Base-by-base conservation (phyloP, 2,113 vertebrate genomes). In the Synchiropus splendidus region DNA sequence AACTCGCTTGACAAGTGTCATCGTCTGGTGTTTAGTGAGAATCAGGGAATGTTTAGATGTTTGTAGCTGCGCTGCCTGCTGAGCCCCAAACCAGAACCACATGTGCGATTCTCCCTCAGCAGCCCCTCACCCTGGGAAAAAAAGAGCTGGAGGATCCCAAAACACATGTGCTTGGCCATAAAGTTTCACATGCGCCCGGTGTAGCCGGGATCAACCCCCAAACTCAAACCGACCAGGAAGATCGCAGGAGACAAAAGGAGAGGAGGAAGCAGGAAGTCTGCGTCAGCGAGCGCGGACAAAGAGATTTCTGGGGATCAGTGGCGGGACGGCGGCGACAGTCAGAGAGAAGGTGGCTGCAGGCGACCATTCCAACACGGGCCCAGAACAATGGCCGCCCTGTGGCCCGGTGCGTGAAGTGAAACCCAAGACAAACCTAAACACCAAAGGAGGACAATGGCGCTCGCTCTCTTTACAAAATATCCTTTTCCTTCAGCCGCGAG, bases 241-340 rank as follows among this genome's bases (percentile, higher is more conserved):
- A 90, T 88, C 81, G 77, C 79, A 82, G 88, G 88, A 88, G 85
- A 91, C 67, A 70, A 75, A 61, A 51, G 61, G 46, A 61, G 36
- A 18, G 61, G 67, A 74, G 66, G 63, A 79, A 74, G 69, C 61
- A 45, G 68, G 67, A 67, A 77, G 4, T 66, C 64, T 63, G 48
- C 65, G 62, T 52, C 40, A 37, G 46, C 12, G 48, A 63, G 42
- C 38, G 63, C 63, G 75, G 58, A 72, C 68, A 79, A 74, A 78
- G 64, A 67, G 4, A 41, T 47, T 58, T 47, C 16, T 12, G 61
- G 48, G 62, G 53, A 48, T 44, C 47, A 61, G 61, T 44, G 54
- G 58, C 12, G 55, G 53, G 57, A 65, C 60, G 67, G 63, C 61
- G 67, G 69, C 32, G 47, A 69, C 56, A 58, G 72, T 70, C 55